phyloP scores from a whole-genome alignment of 1,140 invertebrate genomes.

The Notospermus geniculatus region DNA sequence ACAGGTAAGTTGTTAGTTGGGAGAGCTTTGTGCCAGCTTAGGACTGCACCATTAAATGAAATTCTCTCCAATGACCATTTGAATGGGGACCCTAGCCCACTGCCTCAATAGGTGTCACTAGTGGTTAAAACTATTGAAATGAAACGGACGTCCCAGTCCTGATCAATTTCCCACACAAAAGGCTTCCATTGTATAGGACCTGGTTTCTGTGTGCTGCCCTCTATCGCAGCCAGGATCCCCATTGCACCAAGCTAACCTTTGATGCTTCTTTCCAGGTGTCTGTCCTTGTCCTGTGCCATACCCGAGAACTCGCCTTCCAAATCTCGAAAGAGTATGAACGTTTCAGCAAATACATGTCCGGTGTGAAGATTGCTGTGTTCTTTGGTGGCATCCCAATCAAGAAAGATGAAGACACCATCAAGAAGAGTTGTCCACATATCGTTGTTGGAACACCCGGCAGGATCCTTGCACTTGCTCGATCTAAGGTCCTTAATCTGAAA shows the following conservation, averaged over 20 bases:
- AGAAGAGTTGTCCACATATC: constrained; percentile 93
- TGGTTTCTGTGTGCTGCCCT: too few species aligned
- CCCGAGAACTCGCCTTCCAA: constrained; percentile 96
- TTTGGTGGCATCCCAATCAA: constrained; percentile 91
- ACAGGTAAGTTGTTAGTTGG: constrained; percentile 65
- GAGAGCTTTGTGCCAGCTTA: too few species aligned
- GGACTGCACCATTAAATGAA: too few species aligned
- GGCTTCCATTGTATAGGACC: too few species aligned
- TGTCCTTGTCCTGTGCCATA: constrained; percentile 97
- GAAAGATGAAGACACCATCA: constrained; percentile 94
- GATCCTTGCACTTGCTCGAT: constrained; percentile 86
- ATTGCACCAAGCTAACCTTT: too few species aligned
- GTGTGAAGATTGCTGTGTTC: constrained; percentile 91
- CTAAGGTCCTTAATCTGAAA: constrained; percentile 84
- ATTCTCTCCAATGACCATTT: too few species aligned
- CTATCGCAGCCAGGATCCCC: too few species aligned
- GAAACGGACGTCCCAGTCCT: too few species aligned
- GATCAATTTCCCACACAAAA: too few species aligned
- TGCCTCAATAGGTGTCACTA: too few species aligned
- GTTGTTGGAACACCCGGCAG: constrained; percentile 97
- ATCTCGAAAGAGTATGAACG: constrained; percentile 99
- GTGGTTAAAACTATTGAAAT: too few species aligned
- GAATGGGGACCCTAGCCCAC: too few species aligned
- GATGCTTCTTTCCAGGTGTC: constrained; percentile 67
- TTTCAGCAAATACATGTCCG: constrained; percentile 96